Evolutionary conservation across 2,888 invertebrate species (phyloP).

Genomic region (Chouioia cunea): DNA sequence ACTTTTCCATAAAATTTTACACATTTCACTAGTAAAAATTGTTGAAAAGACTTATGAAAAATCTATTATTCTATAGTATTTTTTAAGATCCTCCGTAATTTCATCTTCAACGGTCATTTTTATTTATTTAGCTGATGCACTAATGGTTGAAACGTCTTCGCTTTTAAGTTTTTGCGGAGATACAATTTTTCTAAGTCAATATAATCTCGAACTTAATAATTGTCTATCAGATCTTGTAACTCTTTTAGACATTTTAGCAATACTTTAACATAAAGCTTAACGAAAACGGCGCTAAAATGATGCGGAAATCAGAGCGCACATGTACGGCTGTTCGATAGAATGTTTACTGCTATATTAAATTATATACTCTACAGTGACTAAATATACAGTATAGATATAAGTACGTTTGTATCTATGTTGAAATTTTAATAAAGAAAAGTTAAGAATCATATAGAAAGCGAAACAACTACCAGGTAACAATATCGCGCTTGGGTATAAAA

Average conservation of each 20-base stretch:
- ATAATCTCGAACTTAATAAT: no score
- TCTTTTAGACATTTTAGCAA: no score
- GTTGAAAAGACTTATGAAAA: conserved; percentile 50
- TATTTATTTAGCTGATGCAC: conserved; percentile 51
- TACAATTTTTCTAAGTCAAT: no score
- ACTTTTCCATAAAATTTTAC: conserved; percentile 50
- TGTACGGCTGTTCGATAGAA: conserved; percentile 47
- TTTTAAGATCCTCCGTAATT: conserved; percentile 48
- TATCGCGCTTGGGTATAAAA: not conserved
- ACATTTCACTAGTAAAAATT: conserved; percentile 46
- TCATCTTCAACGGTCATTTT: conserved; percentile 48
- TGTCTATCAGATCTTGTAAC: no score
- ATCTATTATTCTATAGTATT: conserved; percentile 49
- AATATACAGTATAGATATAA: no score
- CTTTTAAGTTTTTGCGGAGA: no score
- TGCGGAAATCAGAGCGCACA: conserved; percentile 47
- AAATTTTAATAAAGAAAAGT: no score
- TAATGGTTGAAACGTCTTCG: conserved; percentile 47
- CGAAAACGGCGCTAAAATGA: conserved; percentile 43
- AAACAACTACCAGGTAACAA: no score
- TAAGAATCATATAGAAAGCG: no score
- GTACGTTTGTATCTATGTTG: no score
- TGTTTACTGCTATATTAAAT: conserved; percentile 47
- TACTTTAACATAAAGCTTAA: no score
- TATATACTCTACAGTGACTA: conserved; percentile 7